Evolutionary conservation across 2,113 vertebrate genomes (phyloP).

Genomic region (Apodemus sylvaticus): DNA sequence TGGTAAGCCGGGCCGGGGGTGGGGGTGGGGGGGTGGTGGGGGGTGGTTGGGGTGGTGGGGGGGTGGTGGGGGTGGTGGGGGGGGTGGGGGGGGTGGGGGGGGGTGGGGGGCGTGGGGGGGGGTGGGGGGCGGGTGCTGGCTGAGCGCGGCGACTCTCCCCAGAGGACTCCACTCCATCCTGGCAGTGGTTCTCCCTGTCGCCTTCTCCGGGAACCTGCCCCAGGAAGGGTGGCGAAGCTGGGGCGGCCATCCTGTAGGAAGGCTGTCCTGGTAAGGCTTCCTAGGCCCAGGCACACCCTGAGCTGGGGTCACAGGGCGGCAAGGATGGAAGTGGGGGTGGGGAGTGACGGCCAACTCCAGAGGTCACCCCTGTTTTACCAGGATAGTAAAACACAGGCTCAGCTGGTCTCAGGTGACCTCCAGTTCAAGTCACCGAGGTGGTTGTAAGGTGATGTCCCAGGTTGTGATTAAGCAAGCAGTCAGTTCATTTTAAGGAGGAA

Average conservation of each 20-base stretch:
- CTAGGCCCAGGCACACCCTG: background rate
- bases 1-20: constrained; percentile 32
- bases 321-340: background rate
- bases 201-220: background rate
- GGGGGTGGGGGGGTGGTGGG: too few relatives aligned
- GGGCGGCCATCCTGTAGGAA: background rate
- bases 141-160: background rate
- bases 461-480: background rate
- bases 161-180: background rate
- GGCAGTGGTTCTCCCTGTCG: background rate
- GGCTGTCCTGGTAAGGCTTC: background rate
- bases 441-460: constrained; percentile 24
- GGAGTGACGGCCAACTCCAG: background rate
- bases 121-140: background rate
- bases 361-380: background rate
- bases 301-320: background rate
- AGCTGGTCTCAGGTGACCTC: background rate
- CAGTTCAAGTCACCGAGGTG: constrained; percentile 5
- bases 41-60: too few relatives aligned
- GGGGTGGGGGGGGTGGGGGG: too few relatives aligned
- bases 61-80: too few relatives aligned
- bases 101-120: too few relatives aligned
- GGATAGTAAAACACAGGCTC: too few relatives aligned
- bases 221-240: background rate
- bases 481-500: constrained; percentile 1